Percentiles rank a stretch among this genome's conserved stretches.
Conservation (phyloP, 2,888 invertebrate species). For the Drosophila atroscutellata region DNA sequence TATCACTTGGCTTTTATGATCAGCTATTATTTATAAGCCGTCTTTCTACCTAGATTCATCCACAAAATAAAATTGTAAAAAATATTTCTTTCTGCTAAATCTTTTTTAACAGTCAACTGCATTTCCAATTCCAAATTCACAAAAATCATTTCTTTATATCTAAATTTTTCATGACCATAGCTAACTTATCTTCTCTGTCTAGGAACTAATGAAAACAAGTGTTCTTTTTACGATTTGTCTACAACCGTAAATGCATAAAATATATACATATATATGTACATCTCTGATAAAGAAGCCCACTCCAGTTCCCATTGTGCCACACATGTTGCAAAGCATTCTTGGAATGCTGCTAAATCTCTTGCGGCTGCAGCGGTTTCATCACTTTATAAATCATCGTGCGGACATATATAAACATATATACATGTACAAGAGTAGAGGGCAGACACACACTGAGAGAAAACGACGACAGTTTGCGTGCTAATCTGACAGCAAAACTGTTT, state of each 20-base stretch:
- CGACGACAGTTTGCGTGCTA: slow-evolving; percentile 63
- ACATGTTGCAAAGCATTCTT: slow-evolving; percentile 65
- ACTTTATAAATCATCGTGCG: slow-evolving; percentile 72
- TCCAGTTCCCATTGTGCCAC: slow-evolving; percentile 25
- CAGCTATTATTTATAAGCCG: not conserved
- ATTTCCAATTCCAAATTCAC: not conserved
- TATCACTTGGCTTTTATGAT: too few relatives aligned
- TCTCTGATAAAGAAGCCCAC: not conserved
- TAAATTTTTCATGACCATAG: not conserved
- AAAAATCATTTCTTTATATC: not conserved
- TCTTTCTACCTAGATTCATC: too few relatives aligned
- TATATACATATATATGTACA: not conserved
- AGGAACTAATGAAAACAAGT: not conserved
- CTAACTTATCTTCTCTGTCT: not conserved
- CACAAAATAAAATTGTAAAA: too few relatives aligned
- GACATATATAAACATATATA: not conserved
- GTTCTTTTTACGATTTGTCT: not conserved
- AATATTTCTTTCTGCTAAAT: too few relatives aligned
- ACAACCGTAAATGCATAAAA: not conserved
- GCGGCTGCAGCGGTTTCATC: slow-evolving; percentile 52
- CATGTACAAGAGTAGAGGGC: not conserved
- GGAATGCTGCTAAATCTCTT: slow-evolving; percentile 64
- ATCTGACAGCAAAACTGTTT: slow-evolving; percentile 75
- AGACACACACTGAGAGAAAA: not conserved
- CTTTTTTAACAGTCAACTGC: not conserved